Percentiles rank a stretch among this genome's conserved stretches.
phyloP scores from a whole-genome alignment of 2,113 vertebrate species.

The Alaudala cheleensis region DNA sequence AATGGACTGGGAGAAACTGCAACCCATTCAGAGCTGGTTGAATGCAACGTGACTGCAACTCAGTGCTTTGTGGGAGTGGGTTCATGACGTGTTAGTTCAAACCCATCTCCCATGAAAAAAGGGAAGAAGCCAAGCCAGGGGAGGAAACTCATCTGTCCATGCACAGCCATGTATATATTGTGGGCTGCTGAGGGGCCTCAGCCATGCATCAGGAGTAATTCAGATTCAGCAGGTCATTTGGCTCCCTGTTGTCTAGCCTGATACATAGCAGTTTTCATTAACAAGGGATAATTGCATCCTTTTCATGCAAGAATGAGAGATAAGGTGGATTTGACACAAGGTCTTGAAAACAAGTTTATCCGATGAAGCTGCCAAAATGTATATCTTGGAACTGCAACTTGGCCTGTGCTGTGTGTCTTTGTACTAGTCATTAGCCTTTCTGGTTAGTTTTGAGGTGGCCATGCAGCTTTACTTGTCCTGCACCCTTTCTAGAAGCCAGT shows the following conservation, averaged over 20 bases:
- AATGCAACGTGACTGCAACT: fast-evolving
- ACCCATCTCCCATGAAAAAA: not conserved
- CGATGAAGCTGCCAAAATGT: not conserved
- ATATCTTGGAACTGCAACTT: not conserved
- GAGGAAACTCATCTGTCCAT: not conserved
- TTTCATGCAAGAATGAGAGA: not conserved
- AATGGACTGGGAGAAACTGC: not conserved
- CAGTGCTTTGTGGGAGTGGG: not conserved
- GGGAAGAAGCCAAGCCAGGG: not conserved
- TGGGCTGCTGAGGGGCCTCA: not conserved
- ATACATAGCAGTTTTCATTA: not conserved
- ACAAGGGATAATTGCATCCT: not conserved
- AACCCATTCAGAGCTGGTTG: not conserved
- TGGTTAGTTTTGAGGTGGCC: not conserved
- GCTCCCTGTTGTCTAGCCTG: not conserved
- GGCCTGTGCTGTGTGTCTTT: not conserved
- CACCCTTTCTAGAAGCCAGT: not conserved
- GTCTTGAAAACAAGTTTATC: not conserved
- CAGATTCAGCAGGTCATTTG: not conserved
- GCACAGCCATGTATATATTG: fast-evolving
- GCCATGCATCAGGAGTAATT: not conserved
- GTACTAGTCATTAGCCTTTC: not conserved
- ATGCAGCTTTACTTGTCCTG: not conserved
- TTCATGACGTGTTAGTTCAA: not conserved
- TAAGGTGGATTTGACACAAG: not conserved